Conservation (phyloP, 2,888 invertebrate species). For the Isotomurus palustris region DNA sequence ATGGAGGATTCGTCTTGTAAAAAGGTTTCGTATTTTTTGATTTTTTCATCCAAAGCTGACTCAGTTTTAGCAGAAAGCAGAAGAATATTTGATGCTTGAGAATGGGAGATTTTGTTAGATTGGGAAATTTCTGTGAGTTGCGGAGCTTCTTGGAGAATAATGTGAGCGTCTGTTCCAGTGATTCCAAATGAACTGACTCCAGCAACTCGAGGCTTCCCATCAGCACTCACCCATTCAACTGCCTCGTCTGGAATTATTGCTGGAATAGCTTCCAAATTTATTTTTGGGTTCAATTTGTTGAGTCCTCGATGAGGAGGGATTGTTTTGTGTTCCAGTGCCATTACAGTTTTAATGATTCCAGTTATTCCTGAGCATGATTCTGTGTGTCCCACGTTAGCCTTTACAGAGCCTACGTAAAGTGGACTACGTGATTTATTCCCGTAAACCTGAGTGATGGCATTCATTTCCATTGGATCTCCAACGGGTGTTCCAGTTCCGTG, state of each 20-base stretch:
- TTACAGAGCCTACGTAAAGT: conserved; percentile 28
- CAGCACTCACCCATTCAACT: conserved; percentile 8
- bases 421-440: conserved; percentile 15
- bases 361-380: conserved; percentile 28
- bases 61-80: conserved; percentile 22
- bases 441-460: conserved; percentile 25
- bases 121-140: background rate
- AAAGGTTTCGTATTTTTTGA: background rate
- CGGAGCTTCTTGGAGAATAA: conserved; percentile 14
- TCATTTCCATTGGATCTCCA: conserved; percentile 31
- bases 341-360: conserved; percentile 27
- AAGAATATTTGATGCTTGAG: conserved; percentile 14
- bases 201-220: conserved; percentile 18
- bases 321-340: conserved; percentile 26
- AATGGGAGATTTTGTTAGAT: background rate
- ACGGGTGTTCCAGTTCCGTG: conserved; percentile 94
- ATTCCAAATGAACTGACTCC: conserved; percentile 28
- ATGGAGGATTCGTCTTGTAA: background rate
- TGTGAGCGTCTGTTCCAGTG: conserved; percentile 26
- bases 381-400: conserved; percentile 29
- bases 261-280: conserved; percentile 29
- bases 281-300: conserved; percentile 25
- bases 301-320: conserved; percentile 34
- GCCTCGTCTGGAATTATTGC: conserved; percentile 22
- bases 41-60: conserved; percentile 22